phyloP scores from a whole-genome alignment of 2,113 vertebrate genomes.

The Ramphastos sulfuratus region DNA sequence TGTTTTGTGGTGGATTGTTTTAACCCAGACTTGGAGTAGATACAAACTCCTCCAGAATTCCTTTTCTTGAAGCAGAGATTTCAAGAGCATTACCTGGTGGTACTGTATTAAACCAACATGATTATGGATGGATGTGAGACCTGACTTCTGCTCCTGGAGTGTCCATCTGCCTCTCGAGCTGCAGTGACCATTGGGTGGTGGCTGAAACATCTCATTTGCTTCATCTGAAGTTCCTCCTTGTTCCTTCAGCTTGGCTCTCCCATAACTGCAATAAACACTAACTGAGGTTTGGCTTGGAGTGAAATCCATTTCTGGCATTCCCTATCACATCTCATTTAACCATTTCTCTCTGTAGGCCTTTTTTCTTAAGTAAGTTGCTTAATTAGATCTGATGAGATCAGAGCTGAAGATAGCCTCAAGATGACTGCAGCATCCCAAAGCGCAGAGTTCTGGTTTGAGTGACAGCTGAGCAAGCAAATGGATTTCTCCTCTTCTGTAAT shows the following conservation, averaged over 20 bases:
- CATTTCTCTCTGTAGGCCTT: not conserved
- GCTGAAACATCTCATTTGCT: fast-evolving
- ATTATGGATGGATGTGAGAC: not conserved
- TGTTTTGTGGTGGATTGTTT: too few relatives aligned
- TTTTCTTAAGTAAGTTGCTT: not conserved
- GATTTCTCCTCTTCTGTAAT: not conserved
- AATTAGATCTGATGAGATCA: not conserved
- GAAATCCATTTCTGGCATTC: not conserved
- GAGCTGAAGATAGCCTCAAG: not conserved
- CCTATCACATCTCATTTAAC: not conserved
- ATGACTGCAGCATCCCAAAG: not conserved
- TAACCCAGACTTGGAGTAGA: too few relatives aligned
- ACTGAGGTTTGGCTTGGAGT: not conserved
- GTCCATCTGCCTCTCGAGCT: too few relatives aligned
- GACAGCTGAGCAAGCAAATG: too few relatives aligned
- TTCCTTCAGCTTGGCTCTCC: too few relatives aligned
- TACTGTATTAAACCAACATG: fast-evolving
- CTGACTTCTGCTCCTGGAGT: not conserved
- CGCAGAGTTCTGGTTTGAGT: too few relatives aligned
- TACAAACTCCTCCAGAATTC: fast-evolving
- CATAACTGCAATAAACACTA: fast-evolving
- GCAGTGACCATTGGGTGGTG: too few relatives aligned
- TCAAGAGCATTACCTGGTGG: fast-evolving
- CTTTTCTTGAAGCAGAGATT: not conserved
- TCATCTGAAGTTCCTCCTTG: not conserved